These are phyloP conservation scores for Eueremaeus valkanovi DNA, from an alignment of 2,888 invertebrate species.

Conservation along the genomic window DNA sequence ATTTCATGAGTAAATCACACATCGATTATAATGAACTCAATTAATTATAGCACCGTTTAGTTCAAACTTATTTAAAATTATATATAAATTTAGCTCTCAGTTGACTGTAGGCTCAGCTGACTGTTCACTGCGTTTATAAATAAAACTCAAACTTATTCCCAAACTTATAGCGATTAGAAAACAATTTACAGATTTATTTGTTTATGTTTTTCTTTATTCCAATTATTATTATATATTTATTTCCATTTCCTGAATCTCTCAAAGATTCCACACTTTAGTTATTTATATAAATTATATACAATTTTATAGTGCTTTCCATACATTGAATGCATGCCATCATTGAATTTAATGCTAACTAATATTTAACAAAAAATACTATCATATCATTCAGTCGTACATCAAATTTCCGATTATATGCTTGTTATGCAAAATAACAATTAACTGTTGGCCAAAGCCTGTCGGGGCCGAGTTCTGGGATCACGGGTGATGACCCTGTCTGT, in stretches of 20 bases:
- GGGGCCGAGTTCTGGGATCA: neutral
- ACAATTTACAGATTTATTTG: constrained; percentile 7
- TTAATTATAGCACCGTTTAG: constrained; percentile 20
- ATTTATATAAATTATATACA: constrained; percentile 32
- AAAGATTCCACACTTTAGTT: constrained; percentile 2
- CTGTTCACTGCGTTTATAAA: too few species aligned
- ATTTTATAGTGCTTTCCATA: constrained; percentile 24
- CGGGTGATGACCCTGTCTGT: neutral
- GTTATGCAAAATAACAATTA: neutral
- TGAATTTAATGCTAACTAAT: neutral
- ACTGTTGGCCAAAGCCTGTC: neutral
- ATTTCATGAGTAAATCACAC: neutral
- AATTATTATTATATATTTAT: too few species aligned
- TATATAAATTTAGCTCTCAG: neutral
- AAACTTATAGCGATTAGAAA: neutral
- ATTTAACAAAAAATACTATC: constrained; percentile 2
- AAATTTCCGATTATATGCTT: neutral
- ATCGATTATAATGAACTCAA: neutral
- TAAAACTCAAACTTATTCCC: too few species aligned
- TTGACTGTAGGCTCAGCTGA: too few species aligned
- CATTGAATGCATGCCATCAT: neutral
- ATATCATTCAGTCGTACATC: neutral
- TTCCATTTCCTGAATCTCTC: constrained; percentile 5
- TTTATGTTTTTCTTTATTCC: too few species aligned
- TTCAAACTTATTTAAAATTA: neutral